Evolutionary conservation across 2,113 vertebrate genomes (phyloP).

Genomic region (Myrmecophaga tridactyla): DNA sequence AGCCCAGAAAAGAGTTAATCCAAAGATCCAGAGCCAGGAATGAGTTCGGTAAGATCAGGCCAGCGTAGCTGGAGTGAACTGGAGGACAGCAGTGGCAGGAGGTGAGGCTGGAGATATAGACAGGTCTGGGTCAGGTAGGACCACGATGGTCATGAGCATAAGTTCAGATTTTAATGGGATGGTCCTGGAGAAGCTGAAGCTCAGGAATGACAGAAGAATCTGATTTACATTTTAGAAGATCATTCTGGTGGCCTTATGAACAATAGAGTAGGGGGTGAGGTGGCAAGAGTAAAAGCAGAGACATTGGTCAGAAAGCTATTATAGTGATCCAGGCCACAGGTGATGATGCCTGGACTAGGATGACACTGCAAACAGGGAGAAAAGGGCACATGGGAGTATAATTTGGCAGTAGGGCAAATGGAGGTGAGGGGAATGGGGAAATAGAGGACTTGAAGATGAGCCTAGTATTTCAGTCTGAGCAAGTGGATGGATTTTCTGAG

Average conservation of each 20-base stretch:
- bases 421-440: not conserved
- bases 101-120: not conserved
- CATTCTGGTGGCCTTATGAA: not conserved
- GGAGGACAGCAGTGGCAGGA: not conserved
- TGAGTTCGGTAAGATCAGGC: not conserved
- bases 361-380: not conserved
- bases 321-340: not conserved
- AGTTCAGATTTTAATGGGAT: slow-evolving; percentile 21
- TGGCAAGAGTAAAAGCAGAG: not conserved
- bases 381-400: not conserved
- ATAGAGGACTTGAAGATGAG: not conserved
- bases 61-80: not conserved
- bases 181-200: not conserved
- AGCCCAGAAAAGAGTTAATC: not conserved
- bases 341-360: not conserved
- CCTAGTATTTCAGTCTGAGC: not conserved
- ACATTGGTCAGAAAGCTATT: not conserved
- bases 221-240: not conserved
- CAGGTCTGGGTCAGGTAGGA: not conserved
- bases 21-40: not conserved
- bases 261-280: not conserved
- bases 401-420: not conserved
- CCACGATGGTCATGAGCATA: not conserved
- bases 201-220: not conserved
- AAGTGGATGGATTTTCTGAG: not conserved